A percentile compares a stretch with the other conserved stretches of the same genome.
These are phyloP conservation scores for Rhagologus leucostigma DNA, from an alignment of 2,113 vertebrate species.

Conservation along the genomic window DNA sequence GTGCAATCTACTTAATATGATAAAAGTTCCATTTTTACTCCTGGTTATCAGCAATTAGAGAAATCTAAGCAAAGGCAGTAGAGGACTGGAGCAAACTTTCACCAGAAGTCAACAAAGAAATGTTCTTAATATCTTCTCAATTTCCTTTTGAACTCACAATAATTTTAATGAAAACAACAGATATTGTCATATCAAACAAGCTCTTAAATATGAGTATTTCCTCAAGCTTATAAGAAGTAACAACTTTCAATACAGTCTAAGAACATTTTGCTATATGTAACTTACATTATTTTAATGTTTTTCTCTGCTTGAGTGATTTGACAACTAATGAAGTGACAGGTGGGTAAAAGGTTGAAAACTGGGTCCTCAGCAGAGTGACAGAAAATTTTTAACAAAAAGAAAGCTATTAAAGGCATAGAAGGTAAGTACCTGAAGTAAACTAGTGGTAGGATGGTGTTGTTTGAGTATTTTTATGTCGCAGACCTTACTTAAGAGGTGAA, in stretches of 20 bases:
- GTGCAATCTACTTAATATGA: background rate
- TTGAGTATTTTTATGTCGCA: background rate
- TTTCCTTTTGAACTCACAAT: background rate
- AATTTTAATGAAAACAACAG: background rate
- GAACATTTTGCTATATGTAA: background rate
- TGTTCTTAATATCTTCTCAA: background rate
- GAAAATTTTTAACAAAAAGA: background rate
- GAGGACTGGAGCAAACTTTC: background rate
- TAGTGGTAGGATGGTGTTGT: background rate
- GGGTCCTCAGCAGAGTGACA: background rate
- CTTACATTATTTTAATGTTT: background rate
- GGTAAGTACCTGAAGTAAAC: background rate
- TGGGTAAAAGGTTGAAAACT: background rate
- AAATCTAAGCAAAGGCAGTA: background rate
- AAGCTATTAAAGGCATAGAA: background rate
- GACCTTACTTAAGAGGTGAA: background rate
- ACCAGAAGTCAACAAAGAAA: background rate
- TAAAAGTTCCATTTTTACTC: background rate
- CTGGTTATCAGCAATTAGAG: background rate
- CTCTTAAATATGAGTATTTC: background rate
- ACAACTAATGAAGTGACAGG: background rate
- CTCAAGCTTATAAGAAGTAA: background rate
- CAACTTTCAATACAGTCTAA: background rate
- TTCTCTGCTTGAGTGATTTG: background rate
- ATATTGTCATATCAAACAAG: background rate